Evolutionary conservation across 2,113 vertebrate genomes (phyloP), one percentile per base, ranked within the genome.

Genomic region (Lontra canadensis): DNA sequence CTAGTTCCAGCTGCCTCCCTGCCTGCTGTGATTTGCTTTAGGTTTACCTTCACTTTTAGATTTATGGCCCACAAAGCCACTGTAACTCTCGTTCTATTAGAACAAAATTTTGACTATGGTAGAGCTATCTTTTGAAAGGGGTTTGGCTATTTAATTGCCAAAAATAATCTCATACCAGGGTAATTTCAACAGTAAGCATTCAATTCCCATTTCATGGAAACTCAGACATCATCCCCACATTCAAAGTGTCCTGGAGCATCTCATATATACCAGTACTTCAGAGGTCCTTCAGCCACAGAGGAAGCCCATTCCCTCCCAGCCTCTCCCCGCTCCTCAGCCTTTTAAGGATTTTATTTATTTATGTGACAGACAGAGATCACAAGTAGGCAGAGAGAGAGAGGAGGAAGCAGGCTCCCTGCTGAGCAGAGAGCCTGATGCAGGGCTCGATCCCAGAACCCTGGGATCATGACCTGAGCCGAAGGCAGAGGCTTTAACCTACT

Each of bases 261-360:
- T 9, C 9, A n/a, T 2, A 7, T 23, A 73, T 1, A n/a, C 44
- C 9, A 29, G 76, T 18, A 9, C 23, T 65, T 23, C 26, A 4
- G 18, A 44, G 4, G 17, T 23, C 4, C 18, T 47, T 0, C 42
- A 78, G 7, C 17, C 11, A 29, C 0, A 9, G 4, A 0, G 36
- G 55, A 83, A 92, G 15, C 57, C 23, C 2, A 1, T 25, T 49
- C 8, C 13, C 4, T 29, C 26, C 14, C 12, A 69, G 44, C 20
- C 20, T 67, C 20, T 57, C 18, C n/a, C 14, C 23, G 34, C n/a
- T 86, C 29, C 6, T n/a, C 52, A 63, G n/a, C 9, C 14, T 55
- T 90, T 42, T 17, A 36, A 25, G 39, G 31, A 57, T 44, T 44
- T 44, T 44, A 44, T 44, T 44, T 44, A 44, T 44, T 44, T 44